These are phyloP conservation scores for Oncopodura yosiiana DNA, from an alignment of 1,140 invertebrate species.

Conservation along the genomic window DNA sequence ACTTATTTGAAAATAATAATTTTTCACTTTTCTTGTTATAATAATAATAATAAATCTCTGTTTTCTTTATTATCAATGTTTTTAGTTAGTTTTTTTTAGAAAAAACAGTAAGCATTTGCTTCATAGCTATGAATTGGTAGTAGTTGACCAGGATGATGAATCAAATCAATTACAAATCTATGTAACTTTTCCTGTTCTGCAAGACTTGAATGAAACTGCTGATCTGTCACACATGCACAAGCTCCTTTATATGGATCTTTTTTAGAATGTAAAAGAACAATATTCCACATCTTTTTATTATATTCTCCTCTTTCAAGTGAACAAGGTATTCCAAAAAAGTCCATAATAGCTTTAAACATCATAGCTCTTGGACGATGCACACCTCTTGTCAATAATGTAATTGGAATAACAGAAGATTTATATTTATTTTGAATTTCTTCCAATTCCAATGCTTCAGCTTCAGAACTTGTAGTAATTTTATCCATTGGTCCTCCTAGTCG, in stretches of 20 bases:
- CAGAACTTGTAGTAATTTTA: conserved; percentile 6
- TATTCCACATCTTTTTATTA: conserved; percentile 28
- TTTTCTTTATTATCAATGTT: too few relatives aligned
- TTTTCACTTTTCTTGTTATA: too few relatives aligned
- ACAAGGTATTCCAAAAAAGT: conserved; percentile 28
- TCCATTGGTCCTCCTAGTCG: conserved; percentile 23
- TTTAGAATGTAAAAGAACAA: conserved; percentile 19
- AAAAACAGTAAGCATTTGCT: conserved; percentile 38
- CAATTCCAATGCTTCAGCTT: conserved; percentile 28
- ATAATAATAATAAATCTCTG: too few relatives aligned
- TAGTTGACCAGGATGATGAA: conserved; percentile 46
- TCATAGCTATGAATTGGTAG: conserved; percentile 42
- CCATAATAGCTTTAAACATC: conserved; percentile 25
- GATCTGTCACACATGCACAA: neutral
- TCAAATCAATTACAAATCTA: conserved; percentile 48
- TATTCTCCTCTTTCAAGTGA: conserved; percentile 25
- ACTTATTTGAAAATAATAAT: too few relatives aligned
- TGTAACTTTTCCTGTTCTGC: conserved; percentile 17
- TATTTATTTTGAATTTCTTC: conserved; percentile 24
- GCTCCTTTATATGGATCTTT: too few relatives aligned
- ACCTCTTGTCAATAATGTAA: conserved; percentile 14
- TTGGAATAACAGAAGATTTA: conserved; percentile 16
- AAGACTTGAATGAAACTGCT: conserved; percentile 3
- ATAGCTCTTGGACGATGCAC: conserved; percentile 25
- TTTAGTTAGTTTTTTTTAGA: conserved; percentile 1